Percentiles rank a stretch among this genome's conserved stretches.
phyloP scores from a whole-genome alignment of 2,888 invertebrate species.

The Andrena minutula region DNA sequence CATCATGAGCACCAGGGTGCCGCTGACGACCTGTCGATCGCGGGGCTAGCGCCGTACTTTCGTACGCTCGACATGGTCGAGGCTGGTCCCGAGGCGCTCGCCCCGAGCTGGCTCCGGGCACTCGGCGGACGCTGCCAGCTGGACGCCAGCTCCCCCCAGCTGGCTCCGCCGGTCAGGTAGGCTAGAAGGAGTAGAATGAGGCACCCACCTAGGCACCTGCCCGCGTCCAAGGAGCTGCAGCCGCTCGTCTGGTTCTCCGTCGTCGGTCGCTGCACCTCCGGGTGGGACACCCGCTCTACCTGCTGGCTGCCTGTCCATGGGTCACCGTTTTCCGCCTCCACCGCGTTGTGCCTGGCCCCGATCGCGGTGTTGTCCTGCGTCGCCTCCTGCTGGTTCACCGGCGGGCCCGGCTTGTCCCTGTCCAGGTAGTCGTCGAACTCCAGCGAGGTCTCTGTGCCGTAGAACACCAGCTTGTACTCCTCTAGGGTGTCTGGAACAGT shows the following conservation, averaged over 20 bases:
- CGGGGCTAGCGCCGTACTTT: slow-evolving; percentile 6
- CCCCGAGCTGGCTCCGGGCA: slow-evolving; percentile 37
- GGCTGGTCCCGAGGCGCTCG: slow-evolving; percentile 29
- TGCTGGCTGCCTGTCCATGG: slow-evolving; percentile 82
- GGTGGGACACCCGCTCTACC: slow-evolving; percentile 80
- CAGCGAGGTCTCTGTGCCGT: slow-evolving; percentile 89
- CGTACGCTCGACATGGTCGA: slow-evolving; percentile 28
- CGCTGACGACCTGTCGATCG: slow-evolving; percentile 30
- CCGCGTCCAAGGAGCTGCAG: slow-evolving; percentile 72
- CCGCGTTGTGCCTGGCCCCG: slow-evolving; percentile 73
- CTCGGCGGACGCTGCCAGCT: slow-evolving; percentile 55
- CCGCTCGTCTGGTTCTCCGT: slow-evolving; percentile 81
- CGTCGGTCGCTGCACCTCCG: slow-evolving; percentile 81
- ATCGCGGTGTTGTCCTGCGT: slow-evolving; percentile 66
- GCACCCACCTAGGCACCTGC: slow-evolving; percentile 83
- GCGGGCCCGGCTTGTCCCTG: slow-evolving; percentile 74
- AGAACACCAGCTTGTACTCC: slow-evolving; percentile 93
- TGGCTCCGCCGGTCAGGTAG: slow-evolving; percentile 65
- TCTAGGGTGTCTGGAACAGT: slow-evolving; percentile 85
- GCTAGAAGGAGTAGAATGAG: slow-evolving; percentile 81
- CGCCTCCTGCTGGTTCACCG: slow-evolving; percentile 61
- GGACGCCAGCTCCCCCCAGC: slow-evolving; percentile 54
- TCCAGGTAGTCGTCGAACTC: slow-evolving; percentile 80
- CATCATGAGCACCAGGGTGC: slow-evolving; percentile 63
- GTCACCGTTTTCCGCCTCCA: slow-evolving; percentile 76